Evolutionary conservation across 2,888 invertebrate genomes (phyloP).

Genomic region (Apamea epomidion): DNA sequence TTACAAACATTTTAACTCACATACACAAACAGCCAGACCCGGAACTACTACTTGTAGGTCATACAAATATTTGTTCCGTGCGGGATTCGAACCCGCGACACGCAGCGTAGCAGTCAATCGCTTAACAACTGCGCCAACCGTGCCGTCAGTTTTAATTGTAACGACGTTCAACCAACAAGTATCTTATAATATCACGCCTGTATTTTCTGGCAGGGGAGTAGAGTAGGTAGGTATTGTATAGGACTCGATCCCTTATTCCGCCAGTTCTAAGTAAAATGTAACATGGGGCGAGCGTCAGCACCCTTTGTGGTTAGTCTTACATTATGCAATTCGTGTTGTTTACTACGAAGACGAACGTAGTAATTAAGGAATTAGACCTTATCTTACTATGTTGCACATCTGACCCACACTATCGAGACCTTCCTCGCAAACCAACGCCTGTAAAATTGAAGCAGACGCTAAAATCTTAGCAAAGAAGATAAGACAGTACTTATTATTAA

Average conservation of each 20-base stretch:
- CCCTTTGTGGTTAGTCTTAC: not conserved
- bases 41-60: too few species aligned
- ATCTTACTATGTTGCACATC: conserved; percentile 19
- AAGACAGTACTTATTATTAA: not conserved
- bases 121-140: too few species aligned
- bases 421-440: not conserved
- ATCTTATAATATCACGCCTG: not conserved
- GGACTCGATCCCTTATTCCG: not conserved
- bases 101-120: too few species aligned
- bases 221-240: not conserved
- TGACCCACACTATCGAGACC: conserved; percentile 29
- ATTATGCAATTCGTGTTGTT: not conserved
- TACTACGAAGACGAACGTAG: conserved; percentile 4
- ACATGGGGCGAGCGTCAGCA: too few species aligned
- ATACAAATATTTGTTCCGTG: too few species aligned
- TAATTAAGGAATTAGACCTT: not conserved
- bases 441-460: conserved; percentile 4
- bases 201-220: not conserved
- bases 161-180: not conserved
- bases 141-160: not conserved
- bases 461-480: not conserved
- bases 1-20: too few species aligned
- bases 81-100: too few species aligned
- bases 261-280: not conserved
- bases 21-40: too few species aligned